Base-by-base conservation (phyloP, 2,113 vertebrate species). In the Myotis davidii region DNA sequence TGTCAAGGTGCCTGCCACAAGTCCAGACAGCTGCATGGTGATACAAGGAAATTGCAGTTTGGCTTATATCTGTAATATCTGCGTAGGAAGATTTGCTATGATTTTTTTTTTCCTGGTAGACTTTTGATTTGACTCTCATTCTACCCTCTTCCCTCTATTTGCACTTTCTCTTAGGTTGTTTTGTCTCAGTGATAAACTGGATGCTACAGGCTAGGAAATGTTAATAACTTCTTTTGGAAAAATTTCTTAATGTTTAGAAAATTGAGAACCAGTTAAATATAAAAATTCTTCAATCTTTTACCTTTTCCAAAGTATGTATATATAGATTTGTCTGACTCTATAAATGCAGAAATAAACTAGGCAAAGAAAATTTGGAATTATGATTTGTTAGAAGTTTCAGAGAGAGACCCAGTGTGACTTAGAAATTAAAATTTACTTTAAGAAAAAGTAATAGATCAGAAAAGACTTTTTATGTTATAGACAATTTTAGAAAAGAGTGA, bases 121-220 rank as follows among this genome's bases (percentile, higher is more conserved):
- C 92, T 97, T 96, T 97, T 96, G 86, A 25, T 97, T 96, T 96
- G 93, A 96, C 67, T 95, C 81, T 94, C 77, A n/a, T 32, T 96
- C 79, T 90, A 64, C 73, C 25, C 23, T 88, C 52, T 91, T 88
- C 70, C 25, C 23, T 93, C 39, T 74, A 0, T 84, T 83, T 94
- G 42, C 29, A 89, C 48, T 84, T 95, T 96, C 65, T 96, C 34
- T 88, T 67, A 23, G 18, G 65, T 70, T 82, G 21, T 25, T 90
- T 83, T 76, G 56, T 96, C 39, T 93, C 20, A 61, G 2, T 65
- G 17, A 64, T 92, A 82, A 90, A 56, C 48, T 91, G n/a, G 45
- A 70, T 93, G 59, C 23, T 73, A 6, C 25, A 74, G 48, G 39
- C 59, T 93, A 91, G 76, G 50, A 88, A 84, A 72, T 85, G 9